Percentiles rank a stretch among this genome's conserved stretches.
Evolutionary conservation across 2,113 vertebrate genomes (phyloP).

Genomic region (Phaethon lepturus): DNA sequence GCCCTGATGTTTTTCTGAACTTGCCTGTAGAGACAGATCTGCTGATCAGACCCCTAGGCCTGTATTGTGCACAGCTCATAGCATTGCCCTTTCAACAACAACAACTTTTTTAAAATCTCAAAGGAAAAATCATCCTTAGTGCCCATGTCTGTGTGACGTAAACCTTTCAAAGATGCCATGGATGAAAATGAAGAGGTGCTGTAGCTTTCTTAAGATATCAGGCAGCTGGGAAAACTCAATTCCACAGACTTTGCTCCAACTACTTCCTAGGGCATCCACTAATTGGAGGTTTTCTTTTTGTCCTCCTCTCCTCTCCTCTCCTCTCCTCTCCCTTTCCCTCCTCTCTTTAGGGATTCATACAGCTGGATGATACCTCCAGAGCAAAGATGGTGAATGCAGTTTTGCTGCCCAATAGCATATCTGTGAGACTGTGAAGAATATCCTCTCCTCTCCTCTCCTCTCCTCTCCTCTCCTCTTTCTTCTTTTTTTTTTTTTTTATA

Average conservation of each 20-base stretch:
- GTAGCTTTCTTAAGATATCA: not conserved
- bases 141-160: not conserved
- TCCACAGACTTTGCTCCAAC: not conserved
- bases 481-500: not conserved
- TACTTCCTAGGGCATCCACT: not conserved
- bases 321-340: fast-evolving
- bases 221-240: not conserved
- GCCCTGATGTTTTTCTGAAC: not conserved
- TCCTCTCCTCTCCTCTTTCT: too few species aligned
- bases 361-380: too few species aligned
- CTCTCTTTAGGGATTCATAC: too few species aligned
- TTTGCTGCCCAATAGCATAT: too few species aligned
- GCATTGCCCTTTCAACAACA: not conserved
- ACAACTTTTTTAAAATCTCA: not conserved
- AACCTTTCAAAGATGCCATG: not conserved
- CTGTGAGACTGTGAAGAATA: too few species aligned
- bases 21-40: not conserved
- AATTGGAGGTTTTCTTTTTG: not conserved
- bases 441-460: too few species aligned
- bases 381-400: too few species aligned
- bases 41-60: not conserved
- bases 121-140: not conserved
- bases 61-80: not conserved
- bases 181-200: not conserved
- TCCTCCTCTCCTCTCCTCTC: too few species aligned